phyloP scores from a whole-genome alignment of 2,113 vertebrate species.

The Brienomyrus brachyistius region DNA sequence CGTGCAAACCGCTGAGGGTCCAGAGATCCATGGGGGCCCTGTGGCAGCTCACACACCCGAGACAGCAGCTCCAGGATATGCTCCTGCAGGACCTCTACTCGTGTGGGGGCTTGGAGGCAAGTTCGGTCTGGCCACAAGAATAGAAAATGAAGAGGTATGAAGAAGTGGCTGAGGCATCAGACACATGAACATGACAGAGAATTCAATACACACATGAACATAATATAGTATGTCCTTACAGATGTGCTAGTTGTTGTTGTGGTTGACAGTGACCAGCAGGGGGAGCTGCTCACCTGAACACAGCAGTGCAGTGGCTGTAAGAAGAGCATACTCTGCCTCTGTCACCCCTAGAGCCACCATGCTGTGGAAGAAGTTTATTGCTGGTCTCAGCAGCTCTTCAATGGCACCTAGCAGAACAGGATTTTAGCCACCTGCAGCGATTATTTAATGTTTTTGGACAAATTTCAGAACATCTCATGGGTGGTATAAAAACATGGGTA shows the following conservation, averaged over 20 bases:
- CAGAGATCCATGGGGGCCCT: constrained; percentile 59
- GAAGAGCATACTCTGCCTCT: constrained; percentile 80
- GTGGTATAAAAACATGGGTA: background rate
- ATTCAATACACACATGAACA: background rate
- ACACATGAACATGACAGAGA: background rate
- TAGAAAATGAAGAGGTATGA: background rate
- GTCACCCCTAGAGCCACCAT: constrained; percentile 76
- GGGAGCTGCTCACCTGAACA: constrained; percentile 74
- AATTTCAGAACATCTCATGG: background rate
- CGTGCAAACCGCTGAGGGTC: constrained; percentile 75
- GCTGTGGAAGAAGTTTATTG: constrained; percentile 86
- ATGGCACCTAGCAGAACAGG: constrained; percentile 55
- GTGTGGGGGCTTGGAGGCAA: constrained; percentile 66
- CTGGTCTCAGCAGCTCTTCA: constrained; percentile 73
- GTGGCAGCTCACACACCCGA: constrained; percentile 68
- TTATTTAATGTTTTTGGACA: background rate
- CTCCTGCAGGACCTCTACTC: constrained; percentile 83
- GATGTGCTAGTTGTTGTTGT: background rate
- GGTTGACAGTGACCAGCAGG: background rate
- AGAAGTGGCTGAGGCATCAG: background rate
- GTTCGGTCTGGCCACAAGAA: constrained; percentile 61
- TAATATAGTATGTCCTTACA: background rate
- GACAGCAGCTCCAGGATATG: constrained; percentile 78
- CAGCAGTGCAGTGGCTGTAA: constrained; percentile 77
- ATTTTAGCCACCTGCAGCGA: background rate